Evolutionary conservation across 2,797 vertebrate genomes (phyloP).

Genomic region (Pitangus sulphuratus): DNA sequence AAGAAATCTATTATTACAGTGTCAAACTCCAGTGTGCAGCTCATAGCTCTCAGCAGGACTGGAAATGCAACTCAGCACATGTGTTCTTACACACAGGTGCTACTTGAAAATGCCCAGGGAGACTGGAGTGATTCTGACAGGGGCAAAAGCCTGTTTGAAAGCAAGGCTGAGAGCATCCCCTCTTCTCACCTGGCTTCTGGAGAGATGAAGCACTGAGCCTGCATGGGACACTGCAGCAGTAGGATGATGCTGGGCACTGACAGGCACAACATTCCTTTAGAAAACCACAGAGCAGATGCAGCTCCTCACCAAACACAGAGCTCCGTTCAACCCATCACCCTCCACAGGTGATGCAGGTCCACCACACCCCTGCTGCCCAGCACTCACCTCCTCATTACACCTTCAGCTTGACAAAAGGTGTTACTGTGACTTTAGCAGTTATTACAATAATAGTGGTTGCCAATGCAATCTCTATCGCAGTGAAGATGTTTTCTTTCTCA

Average conservation of each 20-base stretch:
- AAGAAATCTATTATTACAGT: conserved; percentile 61
- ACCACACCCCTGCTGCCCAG: neutral
- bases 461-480: neutral
- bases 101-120: neutral
- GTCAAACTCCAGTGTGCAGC: conserved; percentile 30
- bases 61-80: conserved; percentile 8
- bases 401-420: neutral
- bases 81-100: neutral
- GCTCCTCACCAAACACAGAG: neutral
- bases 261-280: neutral
- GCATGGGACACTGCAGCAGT: neutral
- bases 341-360: neutral
- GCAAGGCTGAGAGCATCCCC: neutral
- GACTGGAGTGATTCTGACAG: neutral
- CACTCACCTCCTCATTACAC: neutral
- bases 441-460: neutral
- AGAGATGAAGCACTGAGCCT: neutral
- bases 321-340: neutral
- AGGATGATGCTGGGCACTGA: neutral
- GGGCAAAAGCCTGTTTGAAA: neutral
- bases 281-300: neutral
- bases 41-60: conserved; percentile 24
- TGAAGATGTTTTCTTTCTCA: neutral
- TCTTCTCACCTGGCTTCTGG: neutral
- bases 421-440: neutral